phyloP scores from a whole-genome alignment of 2,113 vertebrate genomes.

The Dicaeum eximium region DNA sequence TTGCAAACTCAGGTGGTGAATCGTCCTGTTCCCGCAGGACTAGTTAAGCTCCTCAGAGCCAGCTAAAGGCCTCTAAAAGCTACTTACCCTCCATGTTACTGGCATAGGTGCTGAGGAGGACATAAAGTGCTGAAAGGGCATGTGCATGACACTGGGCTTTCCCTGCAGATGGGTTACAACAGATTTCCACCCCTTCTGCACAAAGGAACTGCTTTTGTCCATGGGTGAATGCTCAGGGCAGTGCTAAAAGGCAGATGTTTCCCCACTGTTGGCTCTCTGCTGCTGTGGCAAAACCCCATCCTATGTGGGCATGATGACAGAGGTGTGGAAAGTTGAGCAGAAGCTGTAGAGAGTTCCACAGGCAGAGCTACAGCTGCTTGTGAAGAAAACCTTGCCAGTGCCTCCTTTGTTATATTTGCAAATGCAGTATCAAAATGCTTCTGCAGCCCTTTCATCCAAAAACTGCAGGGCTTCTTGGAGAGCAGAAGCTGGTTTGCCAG shows the following conservation, averaged over 20 bases:
- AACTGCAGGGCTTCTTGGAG: background rate
- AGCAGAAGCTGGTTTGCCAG: background rate
- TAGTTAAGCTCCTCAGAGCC: background rate
- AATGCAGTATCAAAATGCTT: background rate
- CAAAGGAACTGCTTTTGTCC: rapidly evolving
- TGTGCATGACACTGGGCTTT: background rate
- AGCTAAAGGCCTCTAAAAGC: background rate
- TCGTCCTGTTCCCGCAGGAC: background rate
- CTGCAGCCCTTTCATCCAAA: background rate
- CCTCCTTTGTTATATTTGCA: background rate
- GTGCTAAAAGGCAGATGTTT: background rate
- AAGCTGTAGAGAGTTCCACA: background rate
- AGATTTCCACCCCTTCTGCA: rapidly evolving
- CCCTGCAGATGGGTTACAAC: background rate
- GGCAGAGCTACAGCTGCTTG: background rate
- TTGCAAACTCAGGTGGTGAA: background rate
- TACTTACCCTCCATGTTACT: background rate
- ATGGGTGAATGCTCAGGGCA: rapidly evolving
- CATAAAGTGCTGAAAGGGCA: background rate
- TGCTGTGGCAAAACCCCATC: background rate
- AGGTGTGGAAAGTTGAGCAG: background rate
- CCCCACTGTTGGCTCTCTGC: background rate
- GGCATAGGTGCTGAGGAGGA: background rate
- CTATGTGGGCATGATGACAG: rapidly evolving
- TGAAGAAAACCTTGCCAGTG: background rate